Base-by-base conservation (phyloP, 2,797 vertebrate genomes). In the Neolamprologus multifasciatus region DNA sequence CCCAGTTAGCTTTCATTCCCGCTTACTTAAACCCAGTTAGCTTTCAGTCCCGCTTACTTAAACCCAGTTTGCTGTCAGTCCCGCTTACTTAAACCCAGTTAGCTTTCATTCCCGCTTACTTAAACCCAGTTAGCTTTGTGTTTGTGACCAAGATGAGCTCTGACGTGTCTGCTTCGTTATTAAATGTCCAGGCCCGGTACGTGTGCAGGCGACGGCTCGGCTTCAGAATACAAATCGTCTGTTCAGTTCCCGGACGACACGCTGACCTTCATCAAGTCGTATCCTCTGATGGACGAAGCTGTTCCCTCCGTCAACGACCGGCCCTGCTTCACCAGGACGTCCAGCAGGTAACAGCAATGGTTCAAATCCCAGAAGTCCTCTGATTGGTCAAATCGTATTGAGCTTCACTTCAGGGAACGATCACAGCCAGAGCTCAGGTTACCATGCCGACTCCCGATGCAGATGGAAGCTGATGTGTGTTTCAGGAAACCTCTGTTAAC, bases 241-340 rank as follows among this genome's bases (percentile, higher is more conserved):
- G 97, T 97, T 50, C 97, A 97, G 85, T 99, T 99, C 89, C 98
- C 98, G 1, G 98, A 99, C 10, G 98, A 98, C 92, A 98, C 94
- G 0, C 91, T 99, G 83, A 94, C 96, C 3, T 99, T 99, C 92
- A 98, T 99, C 94, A 99, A 99, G 88, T 98, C 98, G 4, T 97
- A 97, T 84, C 98, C 98, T 8, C 93, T 99, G 90, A 98, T 99
- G 98, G 98, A 99, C 83, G 97, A 98, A 23, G 97, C 97, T 0
- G 97, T 99, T 14, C 97, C 97, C 1, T 97, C 98, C 0, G 92
- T 98, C 84, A 96, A 96, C 1, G 95, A 98, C 51, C 96, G 97
- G 48, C 98, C 98, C 4, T 98, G 97, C 95, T 98, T 98, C 96
- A 99, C 98, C 77, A 97, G 97, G 94, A 99, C 98, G 1, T 94